Evolutionary conservation across 2,888 invertebrate genomes (phyloP), one percentile per base, ranked within the genome.

Genomic region (Amorpha juglandis): DNA sequence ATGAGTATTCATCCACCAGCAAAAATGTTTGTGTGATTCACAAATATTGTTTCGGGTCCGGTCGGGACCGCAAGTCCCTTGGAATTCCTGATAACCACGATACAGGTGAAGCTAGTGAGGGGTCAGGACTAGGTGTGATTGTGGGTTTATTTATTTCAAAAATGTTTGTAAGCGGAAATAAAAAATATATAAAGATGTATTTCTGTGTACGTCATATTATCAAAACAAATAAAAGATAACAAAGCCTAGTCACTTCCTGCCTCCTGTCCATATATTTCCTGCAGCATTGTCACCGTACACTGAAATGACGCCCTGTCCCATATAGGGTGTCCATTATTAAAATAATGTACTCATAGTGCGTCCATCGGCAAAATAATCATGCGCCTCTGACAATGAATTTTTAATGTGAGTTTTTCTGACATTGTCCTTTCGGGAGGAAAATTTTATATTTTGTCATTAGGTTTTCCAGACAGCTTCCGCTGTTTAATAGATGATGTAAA

Each of bases 261-360:
- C 27, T 11, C 7, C 6, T 21, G 33, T 53, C 55, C 19, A 21
- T 35, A 8, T 3, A 21, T 33, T 58, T 48, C 47, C 1, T 51
- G 9, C 9, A 47, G 38, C 62, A 74, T 87, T 81, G 90, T 78
- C 79, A 86, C 84, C 81, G 75, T 76, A 80, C 50, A 66, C 68
- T 74, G 81, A 84, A 83, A 79, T 90, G 91, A 91, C 91, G 90
- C 79, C 76, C 78, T 73, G 71, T 69, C 68, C 91, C 90, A 84
- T 86, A 81, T 89, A 86, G 63, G 90, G 90, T 48, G 70, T 48
- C 72, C 81, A 79, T 86, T 87, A 91, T 90, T 89, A 84, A 82
- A 91, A 87, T 89, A 89, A 86, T 86, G 80, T 79, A 82, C 51
- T 82, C 85, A 86, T 85, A 86, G 77, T 79, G 70, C 69, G 75